Evolutionary conservation across 2,797 vertebrate species (phyloP).

Genomic region (Hippocampus kuda): DNA sequence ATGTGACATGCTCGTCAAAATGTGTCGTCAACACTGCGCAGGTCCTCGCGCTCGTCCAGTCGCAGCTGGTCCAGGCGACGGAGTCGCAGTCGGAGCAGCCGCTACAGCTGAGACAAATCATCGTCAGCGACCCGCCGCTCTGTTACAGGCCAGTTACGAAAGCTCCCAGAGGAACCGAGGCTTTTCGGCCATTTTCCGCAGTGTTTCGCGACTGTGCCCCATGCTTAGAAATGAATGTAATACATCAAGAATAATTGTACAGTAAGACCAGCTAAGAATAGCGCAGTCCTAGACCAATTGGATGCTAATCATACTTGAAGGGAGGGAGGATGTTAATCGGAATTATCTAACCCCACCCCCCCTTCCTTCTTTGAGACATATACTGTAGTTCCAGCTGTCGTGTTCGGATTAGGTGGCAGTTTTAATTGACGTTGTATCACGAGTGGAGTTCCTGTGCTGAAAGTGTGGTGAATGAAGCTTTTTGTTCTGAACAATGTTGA

Average conservation of each 20-base stretch:
- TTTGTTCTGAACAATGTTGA: conserved; percentile 35
- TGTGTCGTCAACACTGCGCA: conserved; percentile 23
- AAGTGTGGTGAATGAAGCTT: neutral
- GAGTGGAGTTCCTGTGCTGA: conserved; percentile 37
- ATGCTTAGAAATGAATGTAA: conserved; percentile 11
- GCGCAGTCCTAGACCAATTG: neutral
- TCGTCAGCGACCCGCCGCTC: neutral
- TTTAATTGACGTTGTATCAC: conserved; percentile 6
- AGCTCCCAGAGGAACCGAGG: neutral
- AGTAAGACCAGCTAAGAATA: neutral
- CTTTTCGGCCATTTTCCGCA: neutral
- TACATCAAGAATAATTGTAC: neutral
- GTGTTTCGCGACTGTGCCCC: conserved; percentile 6
- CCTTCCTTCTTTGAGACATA: neutral
- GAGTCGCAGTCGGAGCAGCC: conserved; percentile 84
- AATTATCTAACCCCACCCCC: neutral
- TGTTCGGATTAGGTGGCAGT: neutral
- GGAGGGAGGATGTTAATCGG: neutral
- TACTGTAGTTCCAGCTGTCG: neutral
- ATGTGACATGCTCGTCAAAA: neutral
- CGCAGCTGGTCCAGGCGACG: conserved; percentile 81
- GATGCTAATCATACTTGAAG: neutral
- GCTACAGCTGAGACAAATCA: conserved; percentile 68
- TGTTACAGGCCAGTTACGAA: conserved; percentile 13
- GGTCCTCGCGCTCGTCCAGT: conserved; percentile 84